Evolutionary conservation across 1,140 invertebrate genomes (phyloP), one percentile per base, ranked within the genome.

Genomic region (Aphidius gifuensis): DNA sequence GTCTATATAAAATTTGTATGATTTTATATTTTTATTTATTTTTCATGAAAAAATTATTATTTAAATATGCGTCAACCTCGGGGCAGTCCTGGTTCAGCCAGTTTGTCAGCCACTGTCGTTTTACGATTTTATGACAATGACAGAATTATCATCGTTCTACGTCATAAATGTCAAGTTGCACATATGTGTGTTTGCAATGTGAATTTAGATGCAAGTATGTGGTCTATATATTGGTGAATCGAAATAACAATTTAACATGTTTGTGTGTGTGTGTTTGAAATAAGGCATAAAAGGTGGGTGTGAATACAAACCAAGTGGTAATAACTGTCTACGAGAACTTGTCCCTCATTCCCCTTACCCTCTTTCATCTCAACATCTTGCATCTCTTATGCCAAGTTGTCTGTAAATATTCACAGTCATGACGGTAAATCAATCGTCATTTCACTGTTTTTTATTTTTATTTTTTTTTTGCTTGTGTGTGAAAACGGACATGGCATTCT

Each of bases 401-500:
- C 71, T 73, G 72, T 73, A 73, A 74, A 76, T 75, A 76, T 74
- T 69, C 69, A 68, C 65, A 66, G 68, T 58, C 66, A 65, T 66
- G 69, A 66, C 67, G 32, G 63, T 78, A 77, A 78, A 78, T 78
- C 76, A 78, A 75, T 78, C 74, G 73, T 66, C 66, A 61, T 55
- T 38, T 55, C 38, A 16, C 16, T n/a, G 9, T 39, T 43, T 40
- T n/a, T n/a, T n/a, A 8, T 32, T 53, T 53, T 53, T 42, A 3
- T 23, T 23, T 53, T 23, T 23, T 53, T 6, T 53, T 39, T 38
- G 11, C 5, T 32, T 32, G 23, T 4, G 2, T 32, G 23, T 32
- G 23, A 32, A 32, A 32, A 32, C 23, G 69, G 58, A 64, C 58
- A 58, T 66, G 60, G 66, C 66, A 63, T 68, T 68, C 62, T 56